These are phyloP conservation scores for Nannobrachium achirus DNA, from an alignment of 2,113 vertebrate genomes.

Conservation along the genomic window DNA sequence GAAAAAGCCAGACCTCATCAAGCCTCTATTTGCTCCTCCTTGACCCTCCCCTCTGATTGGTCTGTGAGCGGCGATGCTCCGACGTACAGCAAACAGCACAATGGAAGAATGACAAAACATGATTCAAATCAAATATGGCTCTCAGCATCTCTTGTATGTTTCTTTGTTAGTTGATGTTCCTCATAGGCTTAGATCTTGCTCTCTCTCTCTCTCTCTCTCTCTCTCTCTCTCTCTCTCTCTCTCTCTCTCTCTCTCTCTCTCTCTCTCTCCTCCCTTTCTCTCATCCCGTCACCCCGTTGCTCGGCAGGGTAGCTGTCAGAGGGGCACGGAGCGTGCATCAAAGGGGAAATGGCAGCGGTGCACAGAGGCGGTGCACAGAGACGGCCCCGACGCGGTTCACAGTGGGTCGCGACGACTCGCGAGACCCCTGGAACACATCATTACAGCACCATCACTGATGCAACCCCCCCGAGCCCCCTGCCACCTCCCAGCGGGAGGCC, in stretches of 20 bases:
- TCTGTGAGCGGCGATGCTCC: not conserved
- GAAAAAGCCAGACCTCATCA: conserved; percentile 57
- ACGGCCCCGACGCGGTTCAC: conserved; percentile 32
- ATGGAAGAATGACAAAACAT: no score
- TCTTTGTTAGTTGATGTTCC: not conserved
- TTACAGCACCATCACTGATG: conserved; percentile 42
- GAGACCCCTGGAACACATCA: conserved; percentile 55
- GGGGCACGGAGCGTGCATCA: conserved; percentile 25
- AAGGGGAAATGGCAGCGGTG: conserved; percentile 29
- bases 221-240: not conserved
- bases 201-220: not conserved
- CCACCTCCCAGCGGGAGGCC: conserved; percentile 15
- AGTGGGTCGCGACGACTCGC: conserved; percentile 44
- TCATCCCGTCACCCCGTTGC: conserved; percentile 12
- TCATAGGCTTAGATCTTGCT: no score
- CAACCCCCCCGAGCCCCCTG: not conserved
- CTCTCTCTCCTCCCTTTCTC: not conserved
- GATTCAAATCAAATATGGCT: conserved; percentile 10
- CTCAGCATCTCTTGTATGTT: not conserved
- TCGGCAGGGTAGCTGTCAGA: conserved; percentile 28
- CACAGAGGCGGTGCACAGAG: conserved; percentile 8
- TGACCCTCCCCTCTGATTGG: conserved; percentile 13
- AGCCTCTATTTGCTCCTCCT: conserved; percentile 47
- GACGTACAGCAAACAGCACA: not conserved
- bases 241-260: not conserved